Conservation (phyloP, 1,140 invertebrate species). For the Stegodyphus mimosarum region DNA sequence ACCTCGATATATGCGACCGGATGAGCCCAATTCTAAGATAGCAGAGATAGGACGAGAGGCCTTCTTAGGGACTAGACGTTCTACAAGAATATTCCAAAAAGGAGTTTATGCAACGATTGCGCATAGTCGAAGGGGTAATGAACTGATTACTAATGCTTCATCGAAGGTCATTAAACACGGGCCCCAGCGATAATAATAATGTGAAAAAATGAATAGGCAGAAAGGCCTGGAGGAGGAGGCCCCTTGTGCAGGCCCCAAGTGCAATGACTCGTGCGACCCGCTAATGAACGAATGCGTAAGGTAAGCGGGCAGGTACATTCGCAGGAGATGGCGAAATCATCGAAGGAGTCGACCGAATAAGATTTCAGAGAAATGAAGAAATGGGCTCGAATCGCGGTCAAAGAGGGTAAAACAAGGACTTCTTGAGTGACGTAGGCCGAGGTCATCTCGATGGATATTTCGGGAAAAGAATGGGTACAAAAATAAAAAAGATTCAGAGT, state of each 20-base stretch:
- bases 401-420: conserved; percentile 52
- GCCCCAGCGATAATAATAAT: not conserved
- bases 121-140: conserved; percentile 52
- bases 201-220: conserved; percentile 43
- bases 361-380: no score
- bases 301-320: conserved; percentile 25
- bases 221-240: not conserved
- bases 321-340: conserved; percentile 46
- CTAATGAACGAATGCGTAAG: conserved; percentile 56
- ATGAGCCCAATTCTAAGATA: conserved; percentile 52
- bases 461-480: not conserved
- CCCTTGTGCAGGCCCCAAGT: conserved; percentile 44
- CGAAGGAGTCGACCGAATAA: not conserved
- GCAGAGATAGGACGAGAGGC: conserved; percentile 26
- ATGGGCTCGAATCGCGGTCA: conserved; percentile 43
- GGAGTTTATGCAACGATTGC: conserved; percentile 38
- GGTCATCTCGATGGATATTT: not conserved
- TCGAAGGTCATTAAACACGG: conserved; percentile 55
- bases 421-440: conserved; percentile 18
- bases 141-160: conserved; percentile 58
- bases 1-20: conserved; percentile 48
- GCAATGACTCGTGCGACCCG: conserved; percentile 52
- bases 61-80: not conserved
- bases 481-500: not conserved
- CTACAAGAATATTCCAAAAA: conserved; percentile 44